Base-by-base conservation (phyloP, 2,888 invertebrate species). In the Synanthedon tipuliformis region DNA sequence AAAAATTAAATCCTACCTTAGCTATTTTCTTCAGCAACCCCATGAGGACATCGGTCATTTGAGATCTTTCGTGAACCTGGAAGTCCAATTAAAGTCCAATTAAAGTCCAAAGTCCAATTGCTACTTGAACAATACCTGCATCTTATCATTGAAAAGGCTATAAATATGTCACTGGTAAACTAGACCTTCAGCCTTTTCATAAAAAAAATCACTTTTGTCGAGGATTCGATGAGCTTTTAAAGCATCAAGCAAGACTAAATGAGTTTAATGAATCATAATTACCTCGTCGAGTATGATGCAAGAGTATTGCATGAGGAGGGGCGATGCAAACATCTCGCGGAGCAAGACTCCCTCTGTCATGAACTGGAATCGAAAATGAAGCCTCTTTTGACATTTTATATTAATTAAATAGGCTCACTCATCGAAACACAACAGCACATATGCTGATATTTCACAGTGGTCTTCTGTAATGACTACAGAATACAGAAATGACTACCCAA, bases 311-410 rank as follows among this genome's bases (percentile, higher is more conserved):
- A 93, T 93, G 2, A 99, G 88, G 8, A 99, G 83, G 0, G 99
- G 99, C 71, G 99, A 98, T 0, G 92, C 90, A 89, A 99, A 95
- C 90, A 99, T 95, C 86, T 99, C 99, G 16, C 97, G 89, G 2
- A 99, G 87, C 27, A 99, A 76, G 55, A 99, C 94, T 0, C 99
- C 99, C 83, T 99, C 99, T 0, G 99, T 99, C 92, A 99, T 93
- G 67, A 94, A 99, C 94, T 96, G 81, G 13, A 81, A 82, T 4
- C 1, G 50, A 49, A 57, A 50, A 53, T 56, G 53, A 48, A 45
- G 1, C 16, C 16, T 50, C 5, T 5, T 50, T 34, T 8, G 8
- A 45, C 34, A 7, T 34, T 34, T 1, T 27, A 27, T 27, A 7
- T 7, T 7, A 7, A 7, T 27, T 27, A 1, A 27, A 2, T 18